Conservation (phyloP, 64 coral and sea anemone genomes). For the Porites lutea region DNA sequence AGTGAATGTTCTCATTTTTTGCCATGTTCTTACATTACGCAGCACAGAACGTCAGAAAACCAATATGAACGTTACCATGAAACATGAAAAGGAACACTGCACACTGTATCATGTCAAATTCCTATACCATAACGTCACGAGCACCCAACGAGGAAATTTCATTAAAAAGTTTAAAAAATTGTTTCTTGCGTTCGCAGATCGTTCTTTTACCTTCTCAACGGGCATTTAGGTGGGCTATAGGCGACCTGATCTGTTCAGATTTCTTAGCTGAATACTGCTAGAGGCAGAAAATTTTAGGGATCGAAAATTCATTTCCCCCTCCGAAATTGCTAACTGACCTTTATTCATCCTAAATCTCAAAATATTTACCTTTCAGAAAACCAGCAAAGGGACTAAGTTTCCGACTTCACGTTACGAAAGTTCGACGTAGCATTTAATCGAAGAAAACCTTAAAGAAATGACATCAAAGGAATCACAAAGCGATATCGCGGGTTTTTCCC, state of each 20-base stretch:
- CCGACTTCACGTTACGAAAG: not conserved
- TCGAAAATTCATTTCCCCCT: not conserved
- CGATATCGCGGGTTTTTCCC: not conserved
- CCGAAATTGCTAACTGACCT: conserved; percentile 8
- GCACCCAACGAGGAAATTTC: conserved; percentile 9
- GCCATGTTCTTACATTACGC: not conserved
- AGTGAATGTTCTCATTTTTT: not conserved
- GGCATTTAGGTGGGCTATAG: not conserved
- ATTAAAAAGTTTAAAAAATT: not conserved
- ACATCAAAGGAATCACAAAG: conserved; percentile 10
- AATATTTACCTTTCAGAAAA: too few species aligned
- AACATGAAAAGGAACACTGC: not conserved
- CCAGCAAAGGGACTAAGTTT: too few species aligned
- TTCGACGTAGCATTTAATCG: conserved; percentile 9
- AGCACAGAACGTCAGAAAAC: conserved; percentile 11
- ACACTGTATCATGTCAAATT: conserved; percentile 5
- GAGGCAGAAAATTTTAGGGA: too few species aligned
- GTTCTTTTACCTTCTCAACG: not conserved
- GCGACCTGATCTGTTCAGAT: not conserved
- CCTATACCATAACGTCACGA: not conserved
- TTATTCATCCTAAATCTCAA: not conserved
- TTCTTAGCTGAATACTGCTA: too few species aligned
- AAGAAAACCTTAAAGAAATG: not conserved
- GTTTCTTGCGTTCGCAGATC: conserved; percentile 6
- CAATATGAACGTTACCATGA: conserved; percentile 11